Conservation (phyloP, 64 coral and sea anemone species). For the Dendronephthya gigantea region DNA sequence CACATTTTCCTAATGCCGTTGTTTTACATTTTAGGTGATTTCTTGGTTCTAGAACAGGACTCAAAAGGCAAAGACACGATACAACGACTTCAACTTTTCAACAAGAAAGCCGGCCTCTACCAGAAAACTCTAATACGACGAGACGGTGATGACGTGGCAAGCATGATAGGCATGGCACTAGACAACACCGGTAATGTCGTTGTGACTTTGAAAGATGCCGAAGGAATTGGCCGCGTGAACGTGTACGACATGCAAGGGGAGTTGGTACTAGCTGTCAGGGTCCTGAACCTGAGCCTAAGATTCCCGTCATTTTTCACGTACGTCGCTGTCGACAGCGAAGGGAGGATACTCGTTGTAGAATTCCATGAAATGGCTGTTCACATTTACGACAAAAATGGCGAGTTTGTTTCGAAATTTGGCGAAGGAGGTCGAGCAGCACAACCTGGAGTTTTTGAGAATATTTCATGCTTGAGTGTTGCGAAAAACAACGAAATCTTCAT, state of each 20-base stretch:
- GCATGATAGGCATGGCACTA: neutral
- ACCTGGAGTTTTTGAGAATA: no score
- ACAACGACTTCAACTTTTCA: neutral
- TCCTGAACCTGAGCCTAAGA: neutral
- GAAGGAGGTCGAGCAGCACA: no score
- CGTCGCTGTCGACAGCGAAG: no score
- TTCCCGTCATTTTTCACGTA: no score
- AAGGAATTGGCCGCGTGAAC: neutral
- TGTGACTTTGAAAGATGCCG: neutral
- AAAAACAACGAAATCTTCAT: no score
- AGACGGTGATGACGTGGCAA: neutral
- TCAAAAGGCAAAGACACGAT: neutral
- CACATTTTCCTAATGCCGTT: neutral
- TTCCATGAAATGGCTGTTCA: no score
- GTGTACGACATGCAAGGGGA: neutral
- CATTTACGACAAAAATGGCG: no score
- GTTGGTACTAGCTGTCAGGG: neutral
- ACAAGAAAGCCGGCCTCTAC: neutral
- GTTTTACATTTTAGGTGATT: neutral
- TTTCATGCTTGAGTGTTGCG: no score
- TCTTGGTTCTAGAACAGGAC: neutral
- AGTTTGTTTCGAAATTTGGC: no score
- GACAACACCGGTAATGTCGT: neutral
- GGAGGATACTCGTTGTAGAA: no score
- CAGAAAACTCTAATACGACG: neutral